Evolutionary conservation across 2,888 invertebrate genomes (phyloP), one percentile per base, ranked within the genome.

Genomic region (Archips xylosteana): DNA sequence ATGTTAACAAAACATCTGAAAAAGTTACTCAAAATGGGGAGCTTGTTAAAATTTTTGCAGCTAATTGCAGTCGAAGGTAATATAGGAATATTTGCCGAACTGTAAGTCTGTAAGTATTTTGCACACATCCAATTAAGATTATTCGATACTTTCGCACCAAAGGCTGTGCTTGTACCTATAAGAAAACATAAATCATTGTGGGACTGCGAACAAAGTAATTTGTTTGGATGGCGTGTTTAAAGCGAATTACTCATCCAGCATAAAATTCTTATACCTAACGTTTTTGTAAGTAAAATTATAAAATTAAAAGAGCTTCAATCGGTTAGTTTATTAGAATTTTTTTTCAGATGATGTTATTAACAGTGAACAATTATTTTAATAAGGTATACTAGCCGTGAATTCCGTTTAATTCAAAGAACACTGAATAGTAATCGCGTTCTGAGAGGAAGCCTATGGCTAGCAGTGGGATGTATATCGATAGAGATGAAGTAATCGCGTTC

Each of bases 191-290:
- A 64, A 68, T 39, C n/a, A 63, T 47, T 15, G 9, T 64, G 57
- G 42, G 32, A 54, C 13, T 57, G 49, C 13, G 57, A 59, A 63
- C 54, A 65, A 65, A 59, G 42, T 47, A n/a, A 75, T 75, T 49
- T 45, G 59, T 47, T 36, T 34, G 45, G 45, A 13, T n/a, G 62
- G 68, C 73, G 69, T 64, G 63, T 57, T 45, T 64, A 73, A 36
- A 23, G 57, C 8, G 36, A 54, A 63, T 68, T 45, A 63, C 34
- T 71, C 61, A 71, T 32, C 45, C 23, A 12, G 42, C 13, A 34
- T 9, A 15, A 66, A 15, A 45, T 2, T 45, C 3, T 6, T 23
- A 23, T 62, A 10, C n/a, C n/a, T n/a, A n/a, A 32, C 42, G 12
- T 68, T 68, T 67, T 47, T 34, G 36, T 42, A 36, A 36, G 4